Conservation (phyloP, 2,113 vertebrate species). For the Rutilus rutilus region DNA sequence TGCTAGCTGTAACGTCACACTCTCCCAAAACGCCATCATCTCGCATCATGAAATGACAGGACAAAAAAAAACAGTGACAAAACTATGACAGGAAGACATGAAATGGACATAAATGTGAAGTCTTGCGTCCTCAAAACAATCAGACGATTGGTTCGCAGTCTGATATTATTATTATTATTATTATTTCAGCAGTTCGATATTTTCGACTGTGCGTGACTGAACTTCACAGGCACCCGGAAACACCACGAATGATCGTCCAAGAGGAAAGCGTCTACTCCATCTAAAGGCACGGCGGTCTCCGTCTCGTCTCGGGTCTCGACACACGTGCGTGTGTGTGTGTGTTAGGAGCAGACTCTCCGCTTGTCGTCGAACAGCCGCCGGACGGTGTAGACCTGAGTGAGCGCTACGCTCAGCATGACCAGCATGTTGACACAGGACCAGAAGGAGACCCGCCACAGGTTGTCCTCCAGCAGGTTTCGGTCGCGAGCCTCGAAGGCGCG, state of each 20-base stretch:
- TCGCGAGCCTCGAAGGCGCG: slow-evolving; percentile 87
- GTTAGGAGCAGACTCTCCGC: slow-evolving; percentile 79
- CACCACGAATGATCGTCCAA: background rate
- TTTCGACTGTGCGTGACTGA: background rate
- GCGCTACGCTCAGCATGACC: slow-evolving; percentile 82
- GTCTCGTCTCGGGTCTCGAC: background rate
- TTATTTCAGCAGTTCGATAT: background rate
- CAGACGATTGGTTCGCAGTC: background rate
- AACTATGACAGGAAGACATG: slow-evolving; percentile 11
- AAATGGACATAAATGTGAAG: background rate
- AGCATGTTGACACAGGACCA: slow-evolving; percentile 85
- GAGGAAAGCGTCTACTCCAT: background rate
- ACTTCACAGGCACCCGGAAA: background rate
- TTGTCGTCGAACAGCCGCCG: slow-evolving; percentile 87
- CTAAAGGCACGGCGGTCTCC: background rate
- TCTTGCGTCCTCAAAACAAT: background rate
- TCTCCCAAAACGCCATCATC: background rate
- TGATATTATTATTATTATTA: background rate
- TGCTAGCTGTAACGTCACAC: background rate
- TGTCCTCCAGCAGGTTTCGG: slow-evolving; percentile 86
- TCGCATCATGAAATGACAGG: background rate
- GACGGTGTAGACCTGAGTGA: slow-evolving; percentile 86
- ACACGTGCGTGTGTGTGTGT: no score
- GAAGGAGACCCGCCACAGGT: slow-evolving; percentile 85
- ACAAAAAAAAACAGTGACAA: background rate